Conservation (phyloP, 2,888 invertebrate genomes). For the Drosophila sordidula region DNA sequence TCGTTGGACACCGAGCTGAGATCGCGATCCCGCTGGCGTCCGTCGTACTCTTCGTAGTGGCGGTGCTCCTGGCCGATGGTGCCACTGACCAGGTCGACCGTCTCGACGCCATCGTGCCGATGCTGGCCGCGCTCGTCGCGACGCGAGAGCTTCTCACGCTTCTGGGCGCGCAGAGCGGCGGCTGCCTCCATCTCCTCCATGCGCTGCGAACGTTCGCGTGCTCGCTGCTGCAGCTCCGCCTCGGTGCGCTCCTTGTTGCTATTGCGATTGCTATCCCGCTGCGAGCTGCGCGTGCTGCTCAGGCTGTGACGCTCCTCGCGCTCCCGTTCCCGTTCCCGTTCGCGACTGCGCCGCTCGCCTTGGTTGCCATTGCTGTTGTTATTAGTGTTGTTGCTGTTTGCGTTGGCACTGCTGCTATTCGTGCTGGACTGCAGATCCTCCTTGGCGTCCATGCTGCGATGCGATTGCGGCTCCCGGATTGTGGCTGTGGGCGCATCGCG, state of each 20-base stretch:
- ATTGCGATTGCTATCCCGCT: constrained; percentile 79
- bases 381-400: constrained; percentile 23
- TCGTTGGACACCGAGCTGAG: constrained; percentile 87
- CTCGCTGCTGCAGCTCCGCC: constrained; percentile 73
- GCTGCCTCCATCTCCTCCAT: constrained; percentile 59
- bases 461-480: constrained; percentile 41
- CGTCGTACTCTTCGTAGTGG: constrained; percentile 76
- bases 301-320: constrained; percentile 78
- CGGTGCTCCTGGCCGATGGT: constrained; percentile 56
- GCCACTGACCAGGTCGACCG: constrained; percentile 57
- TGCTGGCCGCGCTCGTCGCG: constrained; percentile 80
- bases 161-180: constrained; percentile 53
- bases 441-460: constrained; percentile 64
- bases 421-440: constrained; percentile 58
- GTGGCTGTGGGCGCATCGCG: constrained; percentile 30
- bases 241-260: constrained; percentile 78
- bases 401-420: constrained; percentile 19
- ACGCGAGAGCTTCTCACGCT: constrained; percentile 77
- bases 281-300: constrained; percentile 77
- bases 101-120: constrained; percentile 65
- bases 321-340: constrained; percentile 71
- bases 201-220: constrained; percentile 71
- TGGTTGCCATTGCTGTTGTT: constrained; percentile 42
- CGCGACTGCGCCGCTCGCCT: constrained; percentile 55
- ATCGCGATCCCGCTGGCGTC: constrained; percentile 88